phyloP scores from a whole-genome alignment of 2,113 vertebrate species.

The Cryptomyrus ogoouensis region DNA sequence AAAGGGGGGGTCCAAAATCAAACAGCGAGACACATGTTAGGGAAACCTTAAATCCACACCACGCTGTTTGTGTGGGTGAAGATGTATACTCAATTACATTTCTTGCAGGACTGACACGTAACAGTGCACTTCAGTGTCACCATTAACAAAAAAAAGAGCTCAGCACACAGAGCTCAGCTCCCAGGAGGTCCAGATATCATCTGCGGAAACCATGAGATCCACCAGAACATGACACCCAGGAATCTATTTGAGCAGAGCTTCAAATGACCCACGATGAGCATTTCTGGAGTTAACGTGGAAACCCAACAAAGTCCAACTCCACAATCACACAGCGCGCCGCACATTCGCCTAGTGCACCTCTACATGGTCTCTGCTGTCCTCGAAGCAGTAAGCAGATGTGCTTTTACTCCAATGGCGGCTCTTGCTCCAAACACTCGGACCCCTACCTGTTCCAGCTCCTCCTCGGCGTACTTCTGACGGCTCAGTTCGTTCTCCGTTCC shows the following conservation, averaged over 20 bases:
- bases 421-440: not conserved
- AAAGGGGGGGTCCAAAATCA: not conserved
- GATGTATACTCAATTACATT: not conserved
- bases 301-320: not conserved
- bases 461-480: conserved; percentile 83
- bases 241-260: not conserved
- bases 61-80: not conserved
- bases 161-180: not conserved
- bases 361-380: not conserved
- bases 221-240: not conserved
- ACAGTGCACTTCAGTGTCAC: not conserved
- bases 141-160: not conserved
- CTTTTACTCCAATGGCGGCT: not conserved
- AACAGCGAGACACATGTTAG: not conserved
- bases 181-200: not conserved
- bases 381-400: not conserved
- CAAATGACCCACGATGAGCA: not conserved
- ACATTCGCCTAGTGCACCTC: not conserved
- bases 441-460: conserved; percentile 86
- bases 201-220: not conserved
- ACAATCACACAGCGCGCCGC: not conserved
- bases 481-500: conserved; percentile 82
- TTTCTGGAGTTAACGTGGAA: not conserved
- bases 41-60: not conserved
- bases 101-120: not conserved